Evolutionary conservation across 2,113 vertebrate species (phyloP).

Genomic region (Abramis brama): DNA sequence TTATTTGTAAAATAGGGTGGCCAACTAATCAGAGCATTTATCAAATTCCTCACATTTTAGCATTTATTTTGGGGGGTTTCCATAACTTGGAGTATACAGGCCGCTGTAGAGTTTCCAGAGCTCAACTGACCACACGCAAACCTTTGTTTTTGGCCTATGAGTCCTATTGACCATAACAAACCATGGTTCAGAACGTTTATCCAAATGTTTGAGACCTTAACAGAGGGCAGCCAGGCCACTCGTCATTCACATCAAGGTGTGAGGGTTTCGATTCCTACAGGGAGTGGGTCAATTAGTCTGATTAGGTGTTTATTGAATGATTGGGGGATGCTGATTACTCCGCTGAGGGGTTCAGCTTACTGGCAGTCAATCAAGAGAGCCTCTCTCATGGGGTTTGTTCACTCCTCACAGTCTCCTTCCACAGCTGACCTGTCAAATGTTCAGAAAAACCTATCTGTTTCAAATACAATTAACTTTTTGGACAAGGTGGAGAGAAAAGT

Average conservation of each 20-base stretch:
- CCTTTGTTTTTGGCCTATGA: background rate
- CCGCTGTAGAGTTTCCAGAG: background rate
- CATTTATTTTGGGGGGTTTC: slow-evolving; percentile 31
- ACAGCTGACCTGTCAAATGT: slow-evolving; percentile 72
- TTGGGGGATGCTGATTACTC: slow-evolving; percentile 65
- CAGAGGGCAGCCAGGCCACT: slow-evolving; percentile 6
- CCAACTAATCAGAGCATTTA: slow-evolving; percentile 46
- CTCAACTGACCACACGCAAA: slow-evolving; percentile 37
- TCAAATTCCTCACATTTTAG: slow-evolving; percentile 50
- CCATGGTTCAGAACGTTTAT: background rate
- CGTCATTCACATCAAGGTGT: slow-evolving; percentile 29
- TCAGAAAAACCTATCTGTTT: slow-evolving; percentile 75
- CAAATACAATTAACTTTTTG: slow-evolving; percentile 77
- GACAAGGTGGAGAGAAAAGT: slow-evolving; percentile 47
- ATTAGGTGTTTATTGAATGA: slow-evolving; percentile 78
- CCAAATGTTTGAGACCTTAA: background rate
- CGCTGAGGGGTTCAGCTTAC: slow-evolving; percentile 51
- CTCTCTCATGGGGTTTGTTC: slow-evolving; percentile 21
- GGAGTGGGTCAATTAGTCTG: slow-evolving; percentile 66
- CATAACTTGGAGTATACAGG: background rate
- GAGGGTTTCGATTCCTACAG: slow-evolving; percentile 16
- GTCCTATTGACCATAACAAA: background rate
- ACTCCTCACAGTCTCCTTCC: background rate
- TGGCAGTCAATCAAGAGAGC: slow-evolving; percentile 68
- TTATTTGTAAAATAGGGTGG: slow-evolving; percentile 46